Evolutionary conservation across 2,888 invertebrate species (phyloP), one percentile per base, ranked within the genome.

Genomic region (Temnothorax rugatulus): DNA sequence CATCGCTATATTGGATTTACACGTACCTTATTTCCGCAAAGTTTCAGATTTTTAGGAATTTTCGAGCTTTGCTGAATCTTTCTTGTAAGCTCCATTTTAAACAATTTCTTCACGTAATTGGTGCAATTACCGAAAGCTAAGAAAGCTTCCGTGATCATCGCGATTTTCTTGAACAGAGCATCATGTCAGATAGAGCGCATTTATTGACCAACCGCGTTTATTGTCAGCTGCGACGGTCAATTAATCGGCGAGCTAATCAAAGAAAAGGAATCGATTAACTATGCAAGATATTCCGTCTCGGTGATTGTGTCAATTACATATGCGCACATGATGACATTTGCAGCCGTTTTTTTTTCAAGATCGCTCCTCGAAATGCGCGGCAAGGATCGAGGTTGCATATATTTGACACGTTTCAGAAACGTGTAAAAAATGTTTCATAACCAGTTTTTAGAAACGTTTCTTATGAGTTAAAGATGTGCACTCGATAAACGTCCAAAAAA

Each of bases 321-420:
- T 59, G 34, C 8, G 57, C 21, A 50, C 21, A 59, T 83, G 29
- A 82, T 0, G 11, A 21, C 11, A 50, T 21, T 73, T 66, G 47
- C 50, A 69, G 3, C 29, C 66, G 68, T 82, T 82, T 84, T 57
- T 84, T 57, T 82, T 69, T 68, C 41, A 57, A 44, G 29, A 66
- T 41, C 29, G 52, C 52, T 61, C 38, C 61, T 66, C 61, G 52
- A 77, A 21, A 41, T 29, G 21, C 4, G 7, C 3, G 21, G 21
- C 41, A 68, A 29, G 29, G 29, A 29, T 0, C 3, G 29, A 34
- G 34, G 34, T 34, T 7, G 34, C 5, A 34, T 0, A 34, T 5
- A 34, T 34, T 34, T 29, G 29, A 29, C 29, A 29, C 0, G 34
- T 34, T 34, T 34, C 34, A 34, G 34, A 34, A 34, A 34, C 34